Evolutionary conservation across 1,140 invertebrate species (phyloP).

Genomic region (Thrips palmi): DNA sequence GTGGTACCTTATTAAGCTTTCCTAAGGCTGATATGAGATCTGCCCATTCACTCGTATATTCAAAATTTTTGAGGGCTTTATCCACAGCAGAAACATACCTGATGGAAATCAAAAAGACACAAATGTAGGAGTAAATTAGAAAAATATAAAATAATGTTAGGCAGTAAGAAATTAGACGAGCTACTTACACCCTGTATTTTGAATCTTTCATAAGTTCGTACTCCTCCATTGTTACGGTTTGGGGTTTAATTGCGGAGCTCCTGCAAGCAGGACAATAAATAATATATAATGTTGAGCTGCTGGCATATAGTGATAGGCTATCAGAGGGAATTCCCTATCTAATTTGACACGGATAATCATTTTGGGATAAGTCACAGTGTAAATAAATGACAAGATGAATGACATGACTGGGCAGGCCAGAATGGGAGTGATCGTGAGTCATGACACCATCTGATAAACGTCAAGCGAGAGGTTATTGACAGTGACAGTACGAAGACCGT

Average conservation of each 20-base stretch:
- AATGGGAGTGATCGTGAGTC: too few relatives aligned
- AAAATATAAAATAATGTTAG: constrained; percentile 4
- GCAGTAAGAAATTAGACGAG: neutral
- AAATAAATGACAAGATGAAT: too few relatives aligned
- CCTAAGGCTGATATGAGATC: constrained; percentile 82
- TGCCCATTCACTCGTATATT: constrained; percentile 89
- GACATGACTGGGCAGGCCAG: too few relatives aligned
- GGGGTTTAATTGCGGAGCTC: constrained; percentile 20
- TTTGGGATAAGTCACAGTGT: too few relatives aligned
- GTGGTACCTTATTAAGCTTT: constrained; percentile 74
- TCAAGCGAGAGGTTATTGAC: too few relatives aligned
- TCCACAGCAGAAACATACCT: constrained; percentile 65
- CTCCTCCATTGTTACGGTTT: constrained; percentile 36
- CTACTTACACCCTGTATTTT: constrained; percentile 50
- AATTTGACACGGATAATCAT: too few relatives aligned
- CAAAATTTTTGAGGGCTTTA: constrained; percentile 81
- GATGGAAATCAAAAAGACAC: constrained; percentile 12
- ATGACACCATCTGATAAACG: too few relatives aligned
- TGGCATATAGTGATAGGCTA: too few relatives aligned
- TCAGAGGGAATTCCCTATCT: too few relatives aligned
- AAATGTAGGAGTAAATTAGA: neutral
- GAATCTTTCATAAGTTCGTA: constrained; percentile 54
- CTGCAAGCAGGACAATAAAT: too few relatives aligned
- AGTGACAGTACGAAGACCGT: too few relatives aligned
- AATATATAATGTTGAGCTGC: too few relatives aligned